Conservation (phyloP, 2,113 vertebrate species). For the Nothobranchius furzeri region DNA sequence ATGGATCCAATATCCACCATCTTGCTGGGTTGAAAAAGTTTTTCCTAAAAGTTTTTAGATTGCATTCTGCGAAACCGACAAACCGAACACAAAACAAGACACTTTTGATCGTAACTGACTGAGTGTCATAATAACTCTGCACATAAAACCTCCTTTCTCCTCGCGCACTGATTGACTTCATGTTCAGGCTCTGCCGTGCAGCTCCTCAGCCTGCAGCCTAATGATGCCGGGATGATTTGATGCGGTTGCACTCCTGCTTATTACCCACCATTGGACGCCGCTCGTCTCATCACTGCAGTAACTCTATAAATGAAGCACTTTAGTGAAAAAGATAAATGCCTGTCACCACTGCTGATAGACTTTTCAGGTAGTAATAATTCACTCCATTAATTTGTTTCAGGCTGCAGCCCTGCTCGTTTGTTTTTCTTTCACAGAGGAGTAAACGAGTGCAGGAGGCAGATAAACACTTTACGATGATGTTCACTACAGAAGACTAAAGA, state of each 20-base stretch:
- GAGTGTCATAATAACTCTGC: conserved; percentile 1
- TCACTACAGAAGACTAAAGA: conserved; percentile 3
- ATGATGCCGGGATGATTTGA: conserved; percentile 46
- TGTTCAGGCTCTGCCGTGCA: conserved; percentile 8
- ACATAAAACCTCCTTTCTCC: conserved; percentile 12
- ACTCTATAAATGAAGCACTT: conserved; percentile 68
- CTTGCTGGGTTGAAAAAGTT: conserved; percentile 5
- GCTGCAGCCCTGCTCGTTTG: conserved; percentile 45
- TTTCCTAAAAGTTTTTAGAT: conserved; percentile 15
- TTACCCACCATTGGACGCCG: conserved; percentile 46
- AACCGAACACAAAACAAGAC: neutral
- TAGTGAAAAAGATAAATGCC: conserved; percentile 70
- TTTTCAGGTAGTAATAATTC: conserved; percentile 71
- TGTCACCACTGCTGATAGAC: conserved; percentile 59
- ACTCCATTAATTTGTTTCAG: conserved; percentile 72
- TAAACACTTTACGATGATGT: conserved; percentile 34
- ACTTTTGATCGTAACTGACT: neutral
- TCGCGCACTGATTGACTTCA: conserved; percentile 22
- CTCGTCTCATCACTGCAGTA: conserved; percentile 53
- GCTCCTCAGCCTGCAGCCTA: conserved; percentile 30
- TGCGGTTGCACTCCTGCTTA: conserved; percentile 29
- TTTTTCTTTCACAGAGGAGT: conserved; percentile 46
- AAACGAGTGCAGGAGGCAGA: conserved; percentile 28
- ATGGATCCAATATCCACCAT: neutral
- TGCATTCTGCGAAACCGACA: neutral